Percentiles rank a stretch among this genome's conserved stretches.
These are phyloP conservation scores for Athrips mouffetella DNA, from an alignment of 2,888 invertebrate species.

Conservation along the genomic window DNA sequence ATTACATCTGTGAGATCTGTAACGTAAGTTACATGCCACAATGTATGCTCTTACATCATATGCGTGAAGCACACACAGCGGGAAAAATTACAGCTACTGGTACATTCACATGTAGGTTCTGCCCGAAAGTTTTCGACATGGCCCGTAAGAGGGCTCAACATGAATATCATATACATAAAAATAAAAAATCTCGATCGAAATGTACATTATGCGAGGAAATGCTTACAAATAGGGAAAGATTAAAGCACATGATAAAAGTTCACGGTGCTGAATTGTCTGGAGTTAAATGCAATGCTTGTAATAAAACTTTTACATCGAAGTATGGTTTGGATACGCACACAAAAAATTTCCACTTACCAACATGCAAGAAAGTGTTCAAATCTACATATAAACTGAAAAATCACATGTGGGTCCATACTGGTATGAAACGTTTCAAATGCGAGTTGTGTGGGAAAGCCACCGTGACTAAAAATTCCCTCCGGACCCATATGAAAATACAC, in stretches of 20 bases:
- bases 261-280: constrained; percentile 27
- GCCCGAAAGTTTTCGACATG: constrained; percentile 33
- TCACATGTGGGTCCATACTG: constrained; percentile 34
- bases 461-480: neutral
- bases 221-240: constrained; percentile 34
- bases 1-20: constrained; percentile 52
- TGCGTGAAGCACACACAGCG: neutral
- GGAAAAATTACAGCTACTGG: neutral
- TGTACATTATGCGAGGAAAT: constrained; percentile 40
- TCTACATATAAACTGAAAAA: too few species aligned
- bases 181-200: constrained; percentile 49
- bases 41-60: neutral
- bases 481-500: constrained; percentile 48
- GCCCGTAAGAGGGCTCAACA: constrained; percentile 40
- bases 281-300: constrained; percentile 27
- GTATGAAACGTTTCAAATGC: constrained; percentile 11
- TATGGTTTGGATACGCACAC: constrained; percentile 51
- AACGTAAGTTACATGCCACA: constrained; percentile 36
- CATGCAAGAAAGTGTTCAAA: too few species aligned
- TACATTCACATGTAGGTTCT: neutral
- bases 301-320: constrained; percentile 31
- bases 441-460: too few species aligned
- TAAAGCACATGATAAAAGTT: constrained; percentile 30
- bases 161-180: constrained; percentile 46
- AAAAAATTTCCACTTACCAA: constrained; percentile 33